A percentile compares a stretch with the other conserved stretches of the same genome.
phyloP scores from a whole-genome alignment of 2,888 invertebrate species.

The Monoplex corrugatus region DNA sequence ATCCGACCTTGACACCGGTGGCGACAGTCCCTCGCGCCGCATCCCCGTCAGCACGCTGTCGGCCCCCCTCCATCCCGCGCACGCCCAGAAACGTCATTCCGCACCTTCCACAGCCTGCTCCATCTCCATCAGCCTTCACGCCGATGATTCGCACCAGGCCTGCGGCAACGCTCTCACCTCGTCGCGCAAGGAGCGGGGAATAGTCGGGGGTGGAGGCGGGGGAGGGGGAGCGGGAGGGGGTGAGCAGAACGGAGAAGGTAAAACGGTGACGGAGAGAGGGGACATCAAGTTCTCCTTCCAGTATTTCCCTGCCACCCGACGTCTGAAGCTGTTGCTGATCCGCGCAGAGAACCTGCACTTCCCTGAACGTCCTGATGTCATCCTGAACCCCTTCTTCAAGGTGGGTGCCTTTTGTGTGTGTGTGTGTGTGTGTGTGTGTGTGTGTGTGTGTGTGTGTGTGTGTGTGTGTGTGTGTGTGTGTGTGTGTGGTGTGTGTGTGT shows the following conservation, averaged over 20 bases:
- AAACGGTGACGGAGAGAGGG: conserved; percentile 68
- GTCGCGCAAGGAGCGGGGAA: neutral
- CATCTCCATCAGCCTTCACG: neutral
- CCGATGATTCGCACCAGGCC: conserved; percentile 13
- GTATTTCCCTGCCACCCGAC: conserved; percentile 80
- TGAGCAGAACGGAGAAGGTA: conserved; percentile 39
- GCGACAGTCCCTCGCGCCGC: neutral
- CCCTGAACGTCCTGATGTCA: conserved; percentile 76
- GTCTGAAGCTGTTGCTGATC: conserved; percentile 79
- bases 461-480: no score
- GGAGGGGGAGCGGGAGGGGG: neutral
- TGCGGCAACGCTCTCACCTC: conserved; percentile 25
- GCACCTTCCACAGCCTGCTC: conserved; percentile 35
- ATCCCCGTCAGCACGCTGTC: conserved; percentile 32
- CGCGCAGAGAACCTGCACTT: conserved; percentile 78
- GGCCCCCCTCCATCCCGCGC: conserved; percentile 14
- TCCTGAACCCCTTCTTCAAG: conserved; percentile 58
- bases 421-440: neutral
- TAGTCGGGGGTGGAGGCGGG: neutral
- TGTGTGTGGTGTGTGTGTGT: no score
- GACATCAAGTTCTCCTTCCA: conserved; percentile 80
- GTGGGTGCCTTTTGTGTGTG: neutral
- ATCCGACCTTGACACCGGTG: neutral
- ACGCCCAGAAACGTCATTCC: conserved; percentile 42
- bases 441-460: neutral